Evolutionary conservation across 1,140 invertebrate species (phyloP).

Genomic region (Drosophila busckii): DNA sequence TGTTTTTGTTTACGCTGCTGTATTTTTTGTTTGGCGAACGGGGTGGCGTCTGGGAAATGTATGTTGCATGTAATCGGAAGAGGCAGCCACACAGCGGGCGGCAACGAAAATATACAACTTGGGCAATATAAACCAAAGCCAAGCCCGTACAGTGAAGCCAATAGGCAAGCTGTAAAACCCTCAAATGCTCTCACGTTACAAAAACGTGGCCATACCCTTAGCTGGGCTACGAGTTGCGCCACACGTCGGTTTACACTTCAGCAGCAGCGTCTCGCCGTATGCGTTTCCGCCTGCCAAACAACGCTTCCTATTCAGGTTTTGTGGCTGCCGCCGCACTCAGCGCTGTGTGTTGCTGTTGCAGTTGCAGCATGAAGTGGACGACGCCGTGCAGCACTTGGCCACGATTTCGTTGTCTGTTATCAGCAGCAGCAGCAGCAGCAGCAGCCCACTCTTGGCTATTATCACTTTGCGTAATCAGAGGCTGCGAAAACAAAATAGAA

Average conservation of each 20-base stretch:
- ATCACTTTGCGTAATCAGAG: constrained; percentile 55
- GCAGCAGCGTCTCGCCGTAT: constrained; percentile 3
- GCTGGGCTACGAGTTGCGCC: constrained; percentile 10
- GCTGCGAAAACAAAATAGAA: too few species aligned
- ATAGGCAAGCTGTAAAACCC: constrained; percentile 34
- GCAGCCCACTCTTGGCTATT: constrained; percentile 8
- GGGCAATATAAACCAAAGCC: too few species aligned
- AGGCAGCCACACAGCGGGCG: constrained; percentile 59
- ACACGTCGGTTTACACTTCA: constrained; percentile 67
- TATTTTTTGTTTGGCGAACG: constrained; percentile 19
- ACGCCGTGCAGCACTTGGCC: constrained; percentile 46
- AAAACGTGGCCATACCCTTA: constrained; percentile 32
- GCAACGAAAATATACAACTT: constrained; percentile 47
- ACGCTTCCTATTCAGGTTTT: constrained; percentile 26
- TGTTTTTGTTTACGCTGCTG: constrained; percentile 1
- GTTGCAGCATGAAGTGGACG: constrained; percentile 38
- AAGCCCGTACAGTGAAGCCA: constrained; percentile 2
- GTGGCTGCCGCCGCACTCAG: constrained; percentile 1
- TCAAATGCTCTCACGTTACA: constrained; percentile 72
- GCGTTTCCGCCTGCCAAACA: constrained; percentile 48
- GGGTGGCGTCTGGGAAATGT: constrained; percentile 59
- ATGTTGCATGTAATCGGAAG: constrained; percentile 65
- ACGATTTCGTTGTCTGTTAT: constrained; percentile 53
- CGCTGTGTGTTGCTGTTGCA: constrained; percentile 28
- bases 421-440: constrained; percentile 19